Conservation (phyloP, 2,797 vertebrate genomes). For the Lutra lutra region DNA sequence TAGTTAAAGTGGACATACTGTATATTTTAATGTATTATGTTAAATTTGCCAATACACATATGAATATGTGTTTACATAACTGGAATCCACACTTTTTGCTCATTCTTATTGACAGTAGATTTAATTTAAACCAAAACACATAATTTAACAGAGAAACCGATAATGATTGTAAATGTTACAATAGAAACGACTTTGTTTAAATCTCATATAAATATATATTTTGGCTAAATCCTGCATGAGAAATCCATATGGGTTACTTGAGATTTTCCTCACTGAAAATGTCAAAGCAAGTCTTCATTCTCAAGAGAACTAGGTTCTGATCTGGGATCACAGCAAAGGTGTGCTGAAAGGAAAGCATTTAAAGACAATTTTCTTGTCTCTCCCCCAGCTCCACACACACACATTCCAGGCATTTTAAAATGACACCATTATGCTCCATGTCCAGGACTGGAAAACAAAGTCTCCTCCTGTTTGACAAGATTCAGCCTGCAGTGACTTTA, state of each 20-base stretch:
- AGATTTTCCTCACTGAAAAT: constrained; percentile 66
- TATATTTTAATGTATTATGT: neutral
- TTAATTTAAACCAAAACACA: constrained; percentile 62
- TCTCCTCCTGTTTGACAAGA: constrained; percentile 73
- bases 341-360: constrained; percentile 25
- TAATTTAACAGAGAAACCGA: constrained; percentile 41
- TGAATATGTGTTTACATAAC: constrained; percentile 51
- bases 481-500: constrained; percentile 74
- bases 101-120: constrained; percentile 37
- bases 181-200: constrained; percentile 45
- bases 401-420: constrained; percentile 61
- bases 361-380: constrained; percentile 52
- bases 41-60: constrained; percentile 61
- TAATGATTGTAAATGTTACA: constrained; percentile 56
- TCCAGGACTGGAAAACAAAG: constrained; percentile 65
- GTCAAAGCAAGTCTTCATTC: constrained; percentile 54
- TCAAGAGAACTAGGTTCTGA: constrained; percentile 59
- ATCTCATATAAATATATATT: constrained; percentile 60
- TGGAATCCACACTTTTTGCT: constrained; percentile 14
- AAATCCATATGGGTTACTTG: constrained; percentile 53
- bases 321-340: constrained; percentile 58
- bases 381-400: neutral
- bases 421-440: constrained; percentile 49
- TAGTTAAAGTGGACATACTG: constrained; percentile 42
- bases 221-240: constrained; percentile 57